Base-by-base conservation (phyloP, 1,140 invertebrate species). In the Aphaenogaster floridana region DNA sequence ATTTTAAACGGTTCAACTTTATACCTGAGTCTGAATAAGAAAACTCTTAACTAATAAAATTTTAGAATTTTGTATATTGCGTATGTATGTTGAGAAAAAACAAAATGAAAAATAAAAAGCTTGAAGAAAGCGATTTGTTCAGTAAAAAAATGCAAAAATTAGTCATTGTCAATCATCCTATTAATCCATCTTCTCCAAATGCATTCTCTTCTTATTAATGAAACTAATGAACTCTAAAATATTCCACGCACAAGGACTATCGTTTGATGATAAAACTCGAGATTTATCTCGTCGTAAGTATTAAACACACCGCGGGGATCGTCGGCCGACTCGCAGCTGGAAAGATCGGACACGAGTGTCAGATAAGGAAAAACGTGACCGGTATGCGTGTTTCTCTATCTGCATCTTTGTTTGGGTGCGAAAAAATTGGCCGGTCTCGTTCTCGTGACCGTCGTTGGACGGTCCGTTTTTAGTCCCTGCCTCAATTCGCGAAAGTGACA, bases 181-280 rank as follows among this genome's bases (percentile, higher is more conserved):
- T 78, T 69, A 69, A 36, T 54, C 36, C 90, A 92, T 91, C 90
- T 90, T 92, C 92, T 92, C 87, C 81, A 87, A 90, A 48, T 50
- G 54, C 21, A 84, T 85, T 91, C 86, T 89, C 88, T 15, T 52
- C 63, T 93, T 93, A 93, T 94, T 90, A 72, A 85, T 45, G 45
- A 81, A 92, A 92, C 64, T 81, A 86, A 92, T 85, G 69, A 87
- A 90, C 74, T 89, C 85, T 84, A 86, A 94, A 91, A 94, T 93
- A 92, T 93, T 93, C 92, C 90, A 92, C 80, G 68, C 86, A n/a
- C 50, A 63, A 77, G 13, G 64, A 79, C 28, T 45, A 48, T 83
- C 34, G 13, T 77, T 81, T 48, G 42, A 87, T 64, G 79, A 59
- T 54, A 91, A 50, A 61, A 79, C 64, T 89, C 36, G 21, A 48